Base-by-base conservation (phyloP, 1,140 invertebrate genomes). In the Linepithema humile region DNA sequence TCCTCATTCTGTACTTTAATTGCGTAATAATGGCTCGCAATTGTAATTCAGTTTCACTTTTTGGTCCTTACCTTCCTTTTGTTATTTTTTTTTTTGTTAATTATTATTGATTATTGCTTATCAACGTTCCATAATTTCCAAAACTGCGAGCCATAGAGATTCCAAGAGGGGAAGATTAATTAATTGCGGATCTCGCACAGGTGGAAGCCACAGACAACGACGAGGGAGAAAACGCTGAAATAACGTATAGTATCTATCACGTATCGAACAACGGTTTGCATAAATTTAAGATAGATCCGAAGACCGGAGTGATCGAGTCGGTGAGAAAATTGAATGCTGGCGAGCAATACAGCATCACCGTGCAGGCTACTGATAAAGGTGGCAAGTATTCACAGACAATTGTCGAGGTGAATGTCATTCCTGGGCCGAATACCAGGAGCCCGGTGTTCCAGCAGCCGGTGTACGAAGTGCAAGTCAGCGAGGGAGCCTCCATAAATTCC, bases 241-340 rank as follows among this genome's bases (percentile, higher is more conserved):
- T 98, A 64, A 96, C 96, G 6, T 98, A 98, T 94, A 96, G 96
- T 82, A 97, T 98, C 80, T 97, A 97, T 91, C 97, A 98, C 93
- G 97, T 98, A 4, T 98, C 97, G 48, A 98, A 98, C 92, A 98
- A 98, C 92, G 98, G 98, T 0, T 95, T 96, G 45, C 97, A 96
- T 67, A 98, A 97, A 92, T 98, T 98, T 90, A 96, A 96, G 87
- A 98, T 98, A 84, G 96, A 98, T 91, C 95, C 96, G n/a, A 95
- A 95, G 77, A 97, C 96, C 12, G 98, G 98, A 23, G 94, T 96
- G 43, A 96, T 98, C 90, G 96, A 96, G 64, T 96, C 96, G n/a
- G 95, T 95, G 15, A 97, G 97, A 5, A 97, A 97, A 83, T 91
- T 98, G 0, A 96, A 97, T 89, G 97, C 97, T 0, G 98, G 98